phyloP scores from a whole-genome alignment of 2,888 invertebrate genomes.

The Drosophila mimica region DNA sequence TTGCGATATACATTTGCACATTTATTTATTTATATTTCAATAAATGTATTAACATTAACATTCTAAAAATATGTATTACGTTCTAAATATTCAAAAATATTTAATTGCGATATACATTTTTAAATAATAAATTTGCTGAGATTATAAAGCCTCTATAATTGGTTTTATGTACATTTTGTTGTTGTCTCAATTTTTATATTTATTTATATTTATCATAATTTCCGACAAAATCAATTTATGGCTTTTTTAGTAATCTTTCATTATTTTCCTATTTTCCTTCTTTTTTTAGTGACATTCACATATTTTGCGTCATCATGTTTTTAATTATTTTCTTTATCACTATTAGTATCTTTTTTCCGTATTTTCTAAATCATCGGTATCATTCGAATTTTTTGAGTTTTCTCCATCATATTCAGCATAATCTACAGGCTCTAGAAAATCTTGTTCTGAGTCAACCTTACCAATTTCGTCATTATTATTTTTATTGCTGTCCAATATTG shows the following conservation, averaged over 20 bases:
- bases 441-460: neutral
- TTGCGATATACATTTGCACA: too few species aligned
- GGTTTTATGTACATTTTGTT: neutral
- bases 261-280: neutral
- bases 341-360: neutral
- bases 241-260: neutral
- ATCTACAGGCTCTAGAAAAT: neutral
- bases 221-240: neutral
- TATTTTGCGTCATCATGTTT: neutral
- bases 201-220: neutral
- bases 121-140: neutral
- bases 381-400: neutral
- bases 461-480: neutral
- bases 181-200: neutral
- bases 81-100: neutral
- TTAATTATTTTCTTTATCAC: neutral
- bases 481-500: neutral
- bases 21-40: neutral
- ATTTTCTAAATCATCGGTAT: neutral
- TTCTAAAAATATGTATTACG: neutral
- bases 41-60: too few species aligned
- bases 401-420: neutral
- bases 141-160: neutral
- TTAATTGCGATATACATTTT: neutral
- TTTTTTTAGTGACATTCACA: neutral